These are phyloP conservation scores for Sitophilus oryzae DNA, from an alignment of 1,140 invertebrate genomes.

Conservation along the genomic window DNA sequence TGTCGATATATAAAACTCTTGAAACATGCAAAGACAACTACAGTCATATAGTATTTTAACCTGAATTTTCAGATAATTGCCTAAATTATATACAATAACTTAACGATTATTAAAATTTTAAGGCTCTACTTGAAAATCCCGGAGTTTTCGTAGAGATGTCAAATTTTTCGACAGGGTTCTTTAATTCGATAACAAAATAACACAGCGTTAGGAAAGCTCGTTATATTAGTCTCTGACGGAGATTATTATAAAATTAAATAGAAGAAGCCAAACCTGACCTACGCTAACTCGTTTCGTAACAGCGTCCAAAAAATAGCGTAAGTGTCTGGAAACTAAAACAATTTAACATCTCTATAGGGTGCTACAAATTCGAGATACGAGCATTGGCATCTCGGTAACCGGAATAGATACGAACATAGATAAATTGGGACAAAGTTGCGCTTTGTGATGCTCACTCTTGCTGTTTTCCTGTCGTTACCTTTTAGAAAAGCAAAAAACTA, in stretches of 20 bases:
- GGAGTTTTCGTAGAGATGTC: conserved; percentile 18
- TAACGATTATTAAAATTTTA: conserved; percentile 4
- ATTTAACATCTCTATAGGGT: conserved; percentile 23
- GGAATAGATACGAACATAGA: too few species aligned
- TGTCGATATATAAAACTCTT: conserved; percentile 1
- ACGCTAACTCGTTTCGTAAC: not conserved
- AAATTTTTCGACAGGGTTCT: conserved; percentile 11
- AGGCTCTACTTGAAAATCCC: conserved; percentile 15
- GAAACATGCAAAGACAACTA: conserved; percentile 19
- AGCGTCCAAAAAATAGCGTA: not conserved
- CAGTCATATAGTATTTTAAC: conserved; percentile 21
- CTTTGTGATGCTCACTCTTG: too few species aligned
- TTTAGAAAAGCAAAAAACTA: too few species aligned
- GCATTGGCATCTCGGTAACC: too few species aligned
- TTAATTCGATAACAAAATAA: conserved; percentile 1
- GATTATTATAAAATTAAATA: not conserved
- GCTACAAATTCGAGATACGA: too few species aligned
- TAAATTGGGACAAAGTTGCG: too few species aligned
- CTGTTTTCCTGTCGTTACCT: too few species aligned
- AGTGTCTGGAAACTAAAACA: conserved; percentile 2
- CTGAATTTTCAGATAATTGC: conserved; percentile 18
- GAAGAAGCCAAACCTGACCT: not conserved
- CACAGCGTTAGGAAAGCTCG: conserved; percentile 1
- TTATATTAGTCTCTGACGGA: not conserved
- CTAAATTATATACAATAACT: conserved; percentile 14